Evolutionary conservation across 35 echinoderm and acorn worm genomes (phyloP).

Genomic region (Apostichopus parvimensis): DNA sequence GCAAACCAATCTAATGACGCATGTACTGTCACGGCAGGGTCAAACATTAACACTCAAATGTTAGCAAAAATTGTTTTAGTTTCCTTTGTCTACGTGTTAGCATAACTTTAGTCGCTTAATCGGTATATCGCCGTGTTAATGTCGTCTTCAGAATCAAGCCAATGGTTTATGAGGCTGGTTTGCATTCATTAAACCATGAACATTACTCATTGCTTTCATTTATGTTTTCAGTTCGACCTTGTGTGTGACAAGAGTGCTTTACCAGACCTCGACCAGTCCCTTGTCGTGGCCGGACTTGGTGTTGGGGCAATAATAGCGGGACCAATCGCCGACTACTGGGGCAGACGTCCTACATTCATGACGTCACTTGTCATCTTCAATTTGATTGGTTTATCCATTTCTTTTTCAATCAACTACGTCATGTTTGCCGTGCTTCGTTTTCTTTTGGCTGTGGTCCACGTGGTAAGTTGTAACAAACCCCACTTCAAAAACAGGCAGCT

Average conservation of each 20-base stretch:
- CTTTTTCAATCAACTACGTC: background rate
- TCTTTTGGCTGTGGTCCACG: background rate
- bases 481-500: background rate
- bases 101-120: too few species aligned
- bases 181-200: background rate
- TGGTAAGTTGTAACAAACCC: constrained; percentile 1
- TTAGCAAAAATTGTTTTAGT: too few species aligned
- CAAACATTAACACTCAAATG: too few species aligned
- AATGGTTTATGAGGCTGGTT: too few species aligned
- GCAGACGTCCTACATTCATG: background rate
- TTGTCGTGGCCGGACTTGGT: background rate
- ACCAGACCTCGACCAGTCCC: background rate
- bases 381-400: background rate
- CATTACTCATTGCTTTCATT: background rate
- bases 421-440: constrained; percentile 1
- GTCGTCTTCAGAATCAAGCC: too few species aligned
- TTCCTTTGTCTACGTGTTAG: too few species aligned
- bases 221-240: background rate
- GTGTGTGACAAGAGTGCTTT: background rate
- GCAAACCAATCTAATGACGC: too few species aligned
- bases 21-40: too few species aligned
- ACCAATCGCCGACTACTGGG: constrained; percentile 7
- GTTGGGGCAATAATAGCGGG: background rate
- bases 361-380: background rate
- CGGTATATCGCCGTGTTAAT: too few species aligned